Evolutionary conservation across 2,113 vertebrate species (phyloP), one percentile per base, ranked within the genome.

Genomic region (Arvicanthis niloticus): DNA sequence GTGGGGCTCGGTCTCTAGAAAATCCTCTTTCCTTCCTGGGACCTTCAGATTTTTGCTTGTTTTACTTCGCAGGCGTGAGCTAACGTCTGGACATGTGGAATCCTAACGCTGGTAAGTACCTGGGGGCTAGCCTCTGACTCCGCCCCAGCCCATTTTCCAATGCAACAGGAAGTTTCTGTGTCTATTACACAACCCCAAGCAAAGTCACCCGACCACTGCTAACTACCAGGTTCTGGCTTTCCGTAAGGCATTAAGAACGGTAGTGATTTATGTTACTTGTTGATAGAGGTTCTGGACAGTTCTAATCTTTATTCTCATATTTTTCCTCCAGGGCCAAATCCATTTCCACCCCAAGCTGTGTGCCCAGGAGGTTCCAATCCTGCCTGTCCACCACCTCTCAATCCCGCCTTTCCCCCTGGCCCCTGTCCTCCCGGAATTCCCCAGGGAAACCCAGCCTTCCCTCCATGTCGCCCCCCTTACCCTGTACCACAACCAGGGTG

Each of bases 331-430:
- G 98, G 96, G 34, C 87, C 96, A 90, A 97, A 94, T 95, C 97
- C 91, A 53, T 96, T 42, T 78, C 93, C 88, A 21, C 97, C 98
- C 91, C 94, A 98, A 42, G 13, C 67, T 7, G 70, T 73, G 1
- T 99, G 62, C 96, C 98, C 98, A 76, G 97, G 97, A 58, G 97
- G 96, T 89, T 96, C 98, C 97, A 98, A 98, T 90, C 98, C 98
- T 89, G 96, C 8, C 16, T 65, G 56, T 37, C 98, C 98, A 68
- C 53, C 97, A n/a, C 93, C 87, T 15, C 42, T 97, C 60, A 67
- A 96, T 91, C 98, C 97, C 10, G 60, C 88, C 15, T 98, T 97
- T 82, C 98, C 98, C 37, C 98, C 97, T 5, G 95, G 98, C 42
- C 88, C 97, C 80, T 89, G 93, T 11, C 98, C 98, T 1, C 97